phyloP scores from a whole-genome alignment of 2,797 vertebrate genomes.

The Fundulus diaphanus region DNA sequence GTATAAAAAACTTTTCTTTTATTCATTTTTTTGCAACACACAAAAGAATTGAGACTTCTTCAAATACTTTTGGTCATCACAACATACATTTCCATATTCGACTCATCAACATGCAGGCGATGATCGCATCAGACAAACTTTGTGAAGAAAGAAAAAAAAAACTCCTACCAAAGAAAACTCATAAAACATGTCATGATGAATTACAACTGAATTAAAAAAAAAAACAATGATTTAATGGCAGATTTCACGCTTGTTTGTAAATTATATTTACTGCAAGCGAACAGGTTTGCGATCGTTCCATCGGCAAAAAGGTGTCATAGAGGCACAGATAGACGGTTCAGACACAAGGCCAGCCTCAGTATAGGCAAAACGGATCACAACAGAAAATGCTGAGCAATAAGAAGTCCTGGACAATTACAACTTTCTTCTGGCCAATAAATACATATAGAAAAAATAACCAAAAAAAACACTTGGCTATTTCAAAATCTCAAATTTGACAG shows the following conservation, averaged over 20 bases:
- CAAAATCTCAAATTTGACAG: conserved; percentile 64
- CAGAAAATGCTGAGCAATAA: conserved; percentile 63
- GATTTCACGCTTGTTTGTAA: conserved; percentile 21
- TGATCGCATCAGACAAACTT: conserved; percentile 55
- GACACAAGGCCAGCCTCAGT: conserved; percentile 68
- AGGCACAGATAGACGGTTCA: conserved; percentile 67
- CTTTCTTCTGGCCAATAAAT: conserved; percentile 75
- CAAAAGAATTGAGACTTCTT: conserved; percentile 61
- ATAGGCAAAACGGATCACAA: conserved; percentile 56
- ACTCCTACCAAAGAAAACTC: conserved; percentile 53
- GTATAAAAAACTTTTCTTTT: conserved; percentile 47
- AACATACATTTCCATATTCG: conserved; percentile 60
- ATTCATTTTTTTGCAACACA: conserved; percentile 51
- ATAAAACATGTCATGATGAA: conserved; percentile 30
- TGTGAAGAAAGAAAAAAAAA: too few species aligned
- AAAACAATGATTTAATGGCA: conserved; percentile 30
- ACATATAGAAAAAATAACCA: conserved; percentile 45
- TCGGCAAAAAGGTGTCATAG: conserved; percentile 39
- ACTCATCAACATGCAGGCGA: conserved; percentile 65
- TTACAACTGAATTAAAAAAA: conserved; percentile 20
- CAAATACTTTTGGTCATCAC: conserved; percentile 75
- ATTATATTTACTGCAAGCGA: conserved; percentile 24
- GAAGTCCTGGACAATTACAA: conserved; percentile 62
- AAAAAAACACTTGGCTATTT: conserved; percentile 59
- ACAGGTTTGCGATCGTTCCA: conserved; percentile 14